These are phyloP conservation scores for Phasia obesa DNA, from an alignment of 2,888 invertebrate genomes.

Conservation along the genomic window DNA sequence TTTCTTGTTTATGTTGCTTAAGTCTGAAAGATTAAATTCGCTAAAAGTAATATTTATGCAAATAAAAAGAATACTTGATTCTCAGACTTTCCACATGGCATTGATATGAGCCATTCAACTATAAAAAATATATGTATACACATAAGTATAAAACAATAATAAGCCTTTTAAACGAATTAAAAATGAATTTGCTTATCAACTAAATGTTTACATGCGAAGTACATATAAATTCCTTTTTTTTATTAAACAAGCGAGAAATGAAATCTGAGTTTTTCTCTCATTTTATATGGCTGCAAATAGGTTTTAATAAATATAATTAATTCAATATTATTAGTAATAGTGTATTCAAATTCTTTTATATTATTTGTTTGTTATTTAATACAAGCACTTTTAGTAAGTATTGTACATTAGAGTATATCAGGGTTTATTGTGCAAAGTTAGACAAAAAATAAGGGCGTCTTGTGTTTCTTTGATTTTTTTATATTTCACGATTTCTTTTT, in stretches of 20 bases:
- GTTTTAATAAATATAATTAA: background rate
- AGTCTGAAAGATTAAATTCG: slow-evolving; percentile 19
- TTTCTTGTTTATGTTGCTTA: too few species aligned
- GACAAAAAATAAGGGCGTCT: slow-evolving; percentile 53
- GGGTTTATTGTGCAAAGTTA: slow-evolving; percentile 11
- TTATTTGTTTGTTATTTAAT: too few species aligned
- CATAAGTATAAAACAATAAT: slow-evolving; percentile 5
- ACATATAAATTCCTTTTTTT: slow-evolving; percentile 14
- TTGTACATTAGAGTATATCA: slow-evolving; percentile 5
- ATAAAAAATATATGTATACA: slow-evolving; percentile 4
- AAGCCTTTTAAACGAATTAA: slow-evolving; percentile 28
- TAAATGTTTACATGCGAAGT: slow-evolving; percentile 14
- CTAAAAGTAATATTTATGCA: background rate
- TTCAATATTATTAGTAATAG: background rate
- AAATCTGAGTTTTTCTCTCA: slow-evolving; percentile 1
- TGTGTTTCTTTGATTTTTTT: background rate
- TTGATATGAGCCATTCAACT: slow-evolving; percentile 46
- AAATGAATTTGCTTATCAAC: slow-evolving; percentile 34
- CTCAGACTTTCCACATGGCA: slow-evolving; percentile 25
- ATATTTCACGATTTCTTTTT: background rate
- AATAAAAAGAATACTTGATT: background rate
- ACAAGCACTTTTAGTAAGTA: background rate
- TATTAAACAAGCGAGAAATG: background rate
- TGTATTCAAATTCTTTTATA: background rate
- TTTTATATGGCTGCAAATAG: background rate